phyloP scores from a whole-genome alignment of 2,888 invertebrate genomes.

The Leptinotarsa rubiginosa region DNA sequence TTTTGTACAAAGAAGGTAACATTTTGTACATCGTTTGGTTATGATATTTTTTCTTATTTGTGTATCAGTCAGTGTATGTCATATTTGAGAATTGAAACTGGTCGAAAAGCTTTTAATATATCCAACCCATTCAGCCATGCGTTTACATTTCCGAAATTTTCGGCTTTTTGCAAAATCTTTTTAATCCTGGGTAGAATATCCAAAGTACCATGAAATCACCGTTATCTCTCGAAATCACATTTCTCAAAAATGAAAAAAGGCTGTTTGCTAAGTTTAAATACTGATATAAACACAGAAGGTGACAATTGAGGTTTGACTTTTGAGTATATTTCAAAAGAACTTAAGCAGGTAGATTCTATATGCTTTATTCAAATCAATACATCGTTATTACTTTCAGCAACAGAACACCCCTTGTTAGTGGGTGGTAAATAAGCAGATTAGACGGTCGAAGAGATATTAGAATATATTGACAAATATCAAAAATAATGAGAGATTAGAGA shows the following conservation, averaged over 20 bases:
- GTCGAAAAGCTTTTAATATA: too few relatives aligned
- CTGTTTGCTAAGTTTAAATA: slow-evolving; percentile 22
- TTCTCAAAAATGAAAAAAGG: slow-evolving; percentile 22
- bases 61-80: too few relatives aligned
- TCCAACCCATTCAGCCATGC: neutral
- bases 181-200: neutral
- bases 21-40: too few relatives aligned
- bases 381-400: slow-evolving; percentile 34
- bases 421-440: slow-evolving; percentile 38
- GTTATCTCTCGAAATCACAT: slow-evolving; percentile 17
- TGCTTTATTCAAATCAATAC: slow-evolving; percentile 25
- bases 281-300: slow-evolving; percentile 18
- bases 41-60: too few relatives aligned
- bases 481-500: too few relatives aligned
- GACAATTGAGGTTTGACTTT: slow-evolving; percentile 29
- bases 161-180: neutral
- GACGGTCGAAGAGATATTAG: neutral
- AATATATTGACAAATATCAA: neutral
- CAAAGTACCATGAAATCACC: slow-evolving; percentile 4
- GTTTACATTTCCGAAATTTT: neutral
- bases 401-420: slow-evolving; percentile 34
- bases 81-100: too few relatives aligned
- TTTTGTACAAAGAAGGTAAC: too few relatives aligned
- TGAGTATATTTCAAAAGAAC: slow-evolving; percentile 11
- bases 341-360: slow-evolving; percentile 24